Conservation (phyloP, 2,113 vertebrate genomes). For the Psittacula cyanocephala region DNA sequence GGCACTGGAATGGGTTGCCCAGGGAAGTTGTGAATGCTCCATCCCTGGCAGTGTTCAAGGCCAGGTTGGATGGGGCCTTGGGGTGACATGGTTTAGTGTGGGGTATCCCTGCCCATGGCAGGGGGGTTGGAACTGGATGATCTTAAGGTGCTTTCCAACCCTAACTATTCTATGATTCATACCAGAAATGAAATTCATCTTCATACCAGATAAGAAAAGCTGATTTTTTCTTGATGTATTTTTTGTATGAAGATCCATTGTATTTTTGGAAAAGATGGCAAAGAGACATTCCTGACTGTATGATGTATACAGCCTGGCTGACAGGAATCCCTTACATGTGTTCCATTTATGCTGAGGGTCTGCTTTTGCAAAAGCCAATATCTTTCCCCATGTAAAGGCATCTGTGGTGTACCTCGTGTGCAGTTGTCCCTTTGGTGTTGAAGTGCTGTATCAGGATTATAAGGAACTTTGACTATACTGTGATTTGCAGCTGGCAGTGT, state of each 20-base stretch:
- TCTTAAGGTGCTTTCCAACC: too few species aligned
- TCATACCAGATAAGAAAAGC: background rate
- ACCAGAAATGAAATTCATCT: too few species aligned
- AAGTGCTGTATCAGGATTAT: background rate
- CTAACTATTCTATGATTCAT: too few species aligned
- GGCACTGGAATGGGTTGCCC: too few species aligned
- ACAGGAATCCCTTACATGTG: background rate
- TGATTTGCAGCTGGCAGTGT: background rate
- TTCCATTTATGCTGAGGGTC: background rate
- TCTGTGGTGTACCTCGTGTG: background rate
- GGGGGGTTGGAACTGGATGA: too few species aligned
- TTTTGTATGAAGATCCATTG: background rate
- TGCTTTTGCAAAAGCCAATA: background rate
- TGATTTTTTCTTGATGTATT: background rate
- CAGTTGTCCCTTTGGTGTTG: background rate
- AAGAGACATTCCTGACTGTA: background rate
- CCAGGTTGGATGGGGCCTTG: too few species aligned
- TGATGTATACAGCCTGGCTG: background rate
- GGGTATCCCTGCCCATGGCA: too few species aligned
- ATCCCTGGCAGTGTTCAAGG: too few species aligned
- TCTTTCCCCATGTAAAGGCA: background rate
- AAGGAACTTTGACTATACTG: background rate
- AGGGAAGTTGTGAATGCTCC: too few species aligned
- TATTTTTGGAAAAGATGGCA: background rate
- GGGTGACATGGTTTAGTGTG: too few species aligned